These are phyloP conservation scores for Hyperopisus bebe DNA, from an alignment of 2,113 vertebrate species.

Conservation along the genomic window DNA sequence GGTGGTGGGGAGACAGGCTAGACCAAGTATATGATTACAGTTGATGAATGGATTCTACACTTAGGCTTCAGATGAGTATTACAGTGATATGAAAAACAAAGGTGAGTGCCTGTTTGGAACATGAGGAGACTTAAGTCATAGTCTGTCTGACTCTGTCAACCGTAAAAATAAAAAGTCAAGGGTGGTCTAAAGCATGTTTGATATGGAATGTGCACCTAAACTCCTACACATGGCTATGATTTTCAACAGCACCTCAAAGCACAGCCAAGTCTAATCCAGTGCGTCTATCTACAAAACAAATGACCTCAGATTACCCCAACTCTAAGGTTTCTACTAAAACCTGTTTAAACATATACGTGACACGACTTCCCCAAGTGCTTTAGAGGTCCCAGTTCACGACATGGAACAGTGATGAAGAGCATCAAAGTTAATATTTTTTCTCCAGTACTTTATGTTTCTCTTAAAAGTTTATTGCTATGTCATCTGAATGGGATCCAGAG, in stretches of 20 bases:
- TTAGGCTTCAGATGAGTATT: background rate
- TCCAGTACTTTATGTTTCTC: background rate
- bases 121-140: background rate
- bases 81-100: background rate
- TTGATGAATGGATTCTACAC: conserved; percentile 8
- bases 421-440: background rate
- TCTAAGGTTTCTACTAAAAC: background rate
- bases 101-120: background rate
- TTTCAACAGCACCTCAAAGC: background rate
- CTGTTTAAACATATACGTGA: background rate
- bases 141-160: background rate
- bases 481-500: background rate
- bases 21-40: conserved; percentile 6
- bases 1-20: background rate
- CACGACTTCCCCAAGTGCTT: background rate
- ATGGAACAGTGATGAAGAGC: background rate
- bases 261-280: background rate
- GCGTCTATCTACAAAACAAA: background rate
- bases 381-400: background rate
- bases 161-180: background rate
- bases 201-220: background rate
- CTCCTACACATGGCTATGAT: background rate
- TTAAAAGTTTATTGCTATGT: background rate
- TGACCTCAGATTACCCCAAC: background rate
- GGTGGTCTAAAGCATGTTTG: background rate